Evolutionary conservation across 2,113 vertebrate species (phyloP).

Genomic region (Coptodon rendalli): DNA sequence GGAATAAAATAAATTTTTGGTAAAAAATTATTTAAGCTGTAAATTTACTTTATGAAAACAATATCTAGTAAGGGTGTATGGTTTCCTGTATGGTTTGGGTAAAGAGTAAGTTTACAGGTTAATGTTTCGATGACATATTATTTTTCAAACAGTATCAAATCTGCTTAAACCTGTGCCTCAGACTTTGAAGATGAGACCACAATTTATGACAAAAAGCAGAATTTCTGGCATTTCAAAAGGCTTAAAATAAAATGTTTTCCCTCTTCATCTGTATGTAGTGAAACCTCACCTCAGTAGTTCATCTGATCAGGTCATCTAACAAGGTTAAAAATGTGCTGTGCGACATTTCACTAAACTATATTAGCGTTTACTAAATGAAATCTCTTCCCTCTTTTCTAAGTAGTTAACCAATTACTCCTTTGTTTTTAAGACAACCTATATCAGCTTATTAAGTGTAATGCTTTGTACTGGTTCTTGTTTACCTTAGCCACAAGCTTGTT

Average conservation of each 20-base stretch:
- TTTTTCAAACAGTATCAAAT: neutral
- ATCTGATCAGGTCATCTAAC: neutral
- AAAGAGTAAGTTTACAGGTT: neutral
- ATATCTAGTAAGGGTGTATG: neutral
- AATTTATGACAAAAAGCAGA: neutral
- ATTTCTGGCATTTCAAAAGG: neutral
- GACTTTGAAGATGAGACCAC: neutral
- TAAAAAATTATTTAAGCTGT: neutral
- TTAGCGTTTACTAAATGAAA: neutral
- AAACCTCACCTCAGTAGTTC: neutral
- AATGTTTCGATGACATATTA: neutral
- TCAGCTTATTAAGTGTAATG: neutral
- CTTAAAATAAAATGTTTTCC: neutral
- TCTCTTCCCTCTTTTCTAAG: neutral
- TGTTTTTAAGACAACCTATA: neutral
- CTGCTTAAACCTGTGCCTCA: neutral
- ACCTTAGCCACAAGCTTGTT: neutral
- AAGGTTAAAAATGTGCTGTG: neutral
- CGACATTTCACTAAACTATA: neutral
- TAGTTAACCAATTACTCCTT: neutral
- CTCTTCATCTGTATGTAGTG: neutral
- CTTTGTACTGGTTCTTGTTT: neutral
- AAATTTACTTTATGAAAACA: neutral
- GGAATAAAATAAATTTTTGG: neutral
- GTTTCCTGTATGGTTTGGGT: neutral